Base-by-base conservation (phyloP, 2,888 invertebrate genomes). In the Sarcophaga caerulescens region DNA sequence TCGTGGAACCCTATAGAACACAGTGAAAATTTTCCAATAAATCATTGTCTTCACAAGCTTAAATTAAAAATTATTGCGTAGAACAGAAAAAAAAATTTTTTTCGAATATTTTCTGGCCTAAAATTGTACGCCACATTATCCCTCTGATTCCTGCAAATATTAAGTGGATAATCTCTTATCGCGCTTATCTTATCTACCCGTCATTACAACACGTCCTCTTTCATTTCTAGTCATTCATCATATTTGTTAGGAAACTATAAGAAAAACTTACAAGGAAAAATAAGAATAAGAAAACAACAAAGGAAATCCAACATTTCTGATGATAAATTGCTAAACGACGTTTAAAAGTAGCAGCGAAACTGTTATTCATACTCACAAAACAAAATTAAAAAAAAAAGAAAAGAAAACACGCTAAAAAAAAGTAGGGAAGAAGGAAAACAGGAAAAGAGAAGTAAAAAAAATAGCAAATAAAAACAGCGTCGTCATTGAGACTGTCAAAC, bases 281-380 rank as follows among this genome's bases (percentile, higher is more conserved):
- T 12, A 76, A 69, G 14, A 21, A 35, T 59, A 23, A 69, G 10
- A 65, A 78, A 66, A 23, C 25, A 2, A 75, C 66, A 62, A 69
- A 71, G 52, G 73, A 12, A 78, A 52, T 52, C 52, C 63, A 66
- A 76, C 45, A 59, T 70, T 81, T 81, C 69, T 21, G 44, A n/a
- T 80, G 76, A 85, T 85, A 80, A 85, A 85, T 85, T 75, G 62
- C 73, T 77, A 52, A 68, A 57, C 59, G 76, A 68, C 66, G 45
- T 74, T 74, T 65, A 74, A 11, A 71, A 76, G 52, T 47, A 23
- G 65, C 70, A 60, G 52, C 68, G 52, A 52, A 5, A 17, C 23
- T 57, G 21, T 76, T 21, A 21, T 65, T 52, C 69, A n/a, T 59
- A 45, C 44, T 8, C 57, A 63, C 68, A 76, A 60, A 66, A 62